A percentile compares a stretch with the other conserved stretches of the same genome.
Conservation (phyloP, 2,113 vertebrate genomes). For the Pseudorectes ferrugineus region DNA sequence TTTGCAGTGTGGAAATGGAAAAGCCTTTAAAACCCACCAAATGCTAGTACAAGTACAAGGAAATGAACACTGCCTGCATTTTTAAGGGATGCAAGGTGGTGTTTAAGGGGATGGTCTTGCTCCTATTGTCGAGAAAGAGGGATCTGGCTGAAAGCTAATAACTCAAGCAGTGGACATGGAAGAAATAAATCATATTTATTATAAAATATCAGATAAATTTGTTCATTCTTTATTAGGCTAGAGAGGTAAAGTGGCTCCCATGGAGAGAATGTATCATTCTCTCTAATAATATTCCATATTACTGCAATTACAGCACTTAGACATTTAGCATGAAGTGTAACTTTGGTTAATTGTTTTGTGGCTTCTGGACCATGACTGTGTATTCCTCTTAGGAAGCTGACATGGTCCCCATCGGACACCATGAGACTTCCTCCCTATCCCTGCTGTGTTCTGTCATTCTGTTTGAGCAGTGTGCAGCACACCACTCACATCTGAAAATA, state of each 20-base stretch:
- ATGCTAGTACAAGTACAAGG: rapidly evolving
- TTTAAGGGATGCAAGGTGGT: not conserved
- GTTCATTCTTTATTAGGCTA: not conserved
- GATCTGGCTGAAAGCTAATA: not conserved
- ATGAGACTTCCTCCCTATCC: not conserved
- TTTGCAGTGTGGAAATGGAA: not conserved
- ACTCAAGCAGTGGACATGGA: not conserved
- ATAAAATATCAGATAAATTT: not conserved
- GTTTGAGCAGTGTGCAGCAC: not conserved
- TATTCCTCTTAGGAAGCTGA: not conserved
- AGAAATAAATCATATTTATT: not conserved
- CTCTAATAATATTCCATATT: not conserved
- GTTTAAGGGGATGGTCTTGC: not conserved
- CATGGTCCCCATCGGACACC: not conserved
- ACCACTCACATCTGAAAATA: not conserved
- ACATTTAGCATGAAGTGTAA: not conserved
- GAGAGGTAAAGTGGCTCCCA: not conserved
- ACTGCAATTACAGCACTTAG: not conserved
- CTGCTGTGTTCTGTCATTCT: not conserved
- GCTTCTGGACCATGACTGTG: not conserved
- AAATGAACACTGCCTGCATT: not conserved
- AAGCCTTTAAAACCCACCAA: not conserved
- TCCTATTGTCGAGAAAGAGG: not conserved
- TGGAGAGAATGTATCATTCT: not conserved
- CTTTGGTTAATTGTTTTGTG: not conserved